Percentiles rank a stretch among this genome's conserved stretches.
These are phyloP conservation scores for Mactra quadrangularis DNA, from an alignment of 1,140 invertebrate genomes.

Conservation along the genomic window DNA sequence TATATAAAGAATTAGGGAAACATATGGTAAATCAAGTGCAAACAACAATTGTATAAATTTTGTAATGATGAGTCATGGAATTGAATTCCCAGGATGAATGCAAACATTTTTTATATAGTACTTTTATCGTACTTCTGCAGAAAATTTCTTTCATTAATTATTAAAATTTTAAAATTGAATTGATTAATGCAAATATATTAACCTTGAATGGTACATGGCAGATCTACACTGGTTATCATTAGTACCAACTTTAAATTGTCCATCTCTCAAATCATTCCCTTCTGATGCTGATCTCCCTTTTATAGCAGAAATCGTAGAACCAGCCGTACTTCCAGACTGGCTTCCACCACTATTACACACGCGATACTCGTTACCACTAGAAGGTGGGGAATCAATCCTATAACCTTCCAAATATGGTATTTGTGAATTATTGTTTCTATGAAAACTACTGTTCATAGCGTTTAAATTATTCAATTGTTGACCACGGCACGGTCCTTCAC, in stretches of 20 bases:
- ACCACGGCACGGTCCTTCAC: constrained; percentile 51
- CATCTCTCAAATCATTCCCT: constrained; percentile 40
- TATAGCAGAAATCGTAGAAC: constrained; percentile 29
- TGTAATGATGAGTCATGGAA: too few relatives aligned
- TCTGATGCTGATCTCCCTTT: constrained; percentile 33
- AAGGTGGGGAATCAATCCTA: constrained; percentile 46
- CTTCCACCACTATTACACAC: constrained; percentile 54
- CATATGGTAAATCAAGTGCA: too few relatives aligned
- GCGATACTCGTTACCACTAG: constrained; percentile 38
- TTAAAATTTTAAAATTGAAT: too few relatives aligned
- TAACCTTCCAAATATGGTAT: constrained; percentile 45
- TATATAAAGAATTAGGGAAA: too few relatives aligned
- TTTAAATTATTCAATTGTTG: constrained; percentile 37
- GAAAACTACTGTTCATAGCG: constrained; percentile 1
- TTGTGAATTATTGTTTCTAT: constrained; percentile 44
- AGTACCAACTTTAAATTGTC: constrained; percentile 21
- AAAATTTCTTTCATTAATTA: too few relatives aligned
- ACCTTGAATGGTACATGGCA: constrained; percentile 38
- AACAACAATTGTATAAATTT: too few relatives aligned
- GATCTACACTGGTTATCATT: constrained; percentile 25
- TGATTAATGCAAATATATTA: too few relatives aligned
- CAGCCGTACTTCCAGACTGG: constrained; percentile 37
- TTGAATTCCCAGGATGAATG: too few relatives aligned
- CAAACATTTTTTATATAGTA: too few relatives aligned
- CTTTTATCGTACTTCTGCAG: too few relatives aligned